Conservation (phyloP, 2,113 vertebrate species). For the Microtus montanus region DNA sequence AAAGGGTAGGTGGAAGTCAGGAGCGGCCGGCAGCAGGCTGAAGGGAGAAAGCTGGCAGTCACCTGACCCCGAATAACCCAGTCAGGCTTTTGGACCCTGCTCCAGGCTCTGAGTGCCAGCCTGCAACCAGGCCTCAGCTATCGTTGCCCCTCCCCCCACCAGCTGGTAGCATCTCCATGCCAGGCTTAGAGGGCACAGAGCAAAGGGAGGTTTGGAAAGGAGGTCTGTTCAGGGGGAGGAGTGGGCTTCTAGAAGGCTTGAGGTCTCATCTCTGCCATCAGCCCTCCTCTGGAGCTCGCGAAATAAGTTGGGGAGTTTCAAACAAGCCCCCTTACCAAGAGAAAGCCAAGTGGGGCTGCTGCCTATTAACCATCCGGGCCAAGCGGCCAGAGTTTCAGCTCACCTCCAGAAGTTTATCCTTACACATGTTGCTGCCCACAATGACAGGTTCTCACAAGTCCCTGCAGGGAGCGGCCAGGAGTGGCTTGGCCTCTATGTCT, state of each 20-base stretch:
- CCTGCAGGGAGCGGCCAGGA: background rate
- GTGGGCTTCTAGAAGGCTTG: background rate
- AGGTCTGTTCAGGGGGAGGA: too few relatives aligned
- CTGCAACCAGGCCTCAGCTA: background rate
- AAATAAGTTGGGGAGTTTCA: accelerated
- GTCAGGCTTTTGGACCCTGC: background rate
- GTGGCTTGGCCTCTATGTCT: accelerated
- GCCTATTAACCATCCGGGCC: background rate
- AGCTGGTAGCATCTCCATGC: slow-evolving; percentile 5
- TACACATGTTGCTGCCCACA: background rate
- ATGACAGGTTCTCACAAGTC: background rate
- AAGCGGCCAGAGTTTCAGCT: background rate
- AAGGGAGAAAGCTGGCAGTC: background rate
- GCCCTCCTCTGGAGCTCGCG: background rate
- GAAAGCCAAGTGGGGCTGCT: background rate
- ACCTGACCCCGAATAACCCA: background rate
- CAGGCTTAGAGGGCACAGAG: slow-evolving; percentile 30
- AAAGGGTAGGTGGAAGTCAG: background rate
- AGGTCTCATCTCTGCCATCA: background rate
- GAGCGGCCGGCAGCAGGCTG: background rate
- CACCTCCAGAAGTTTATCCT: background rate
- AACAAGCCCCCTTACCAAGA: background rate
- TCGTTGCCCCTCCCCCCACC: background rate
- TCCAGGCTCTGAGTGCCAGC: background rate
- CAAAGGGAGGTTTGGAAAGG: background rate